Base-by-base conservation (phyloP, 2,113 vertebrate genomes). In the Hypocryptadius cinnamomeus region DNA sequence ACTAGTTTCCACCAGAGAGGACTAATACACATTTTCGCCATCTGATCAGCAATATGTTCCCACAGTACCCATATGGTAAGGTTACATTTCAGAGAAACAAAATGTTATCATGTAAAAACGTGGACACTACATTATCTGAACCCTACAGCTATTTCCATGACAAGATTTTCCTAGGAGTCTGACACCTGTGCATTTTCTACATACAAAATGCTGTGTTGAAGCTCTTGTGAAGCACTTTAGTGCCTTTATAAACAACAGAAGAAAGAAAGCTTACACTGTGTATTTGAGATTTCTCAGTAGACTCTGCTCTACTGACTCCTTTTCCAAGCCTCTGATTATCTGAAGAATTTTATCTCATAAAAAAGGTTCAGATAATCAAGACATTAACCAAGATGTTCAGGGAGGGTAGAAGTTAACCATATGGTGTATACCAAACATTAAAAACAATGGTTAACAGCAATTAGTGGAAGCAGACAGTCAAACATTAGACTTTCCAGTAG, bases 381-480 rank as follows among this genome's bases (percentile, higher is more conserved):
- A 84, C 10, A 0, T 70, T 74, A 68, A 89, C 16, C 56, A 81
- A 87, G 61, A 91, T 51, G 80, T 57, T 76, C 74, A 82, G 60
- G 66, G n/a, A 84, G 28, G 53, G 69, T 3, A 72, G 16, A 86
- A 91, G 89, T 94, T 94, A 96, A 95, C 87, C 90, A 93, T 40
- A 60, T 48, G 37, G 71, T 61, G 5, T 74, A 73, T 40, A 91
- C 8, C 64, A 78, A 76, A 92, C 82, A 80, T 90, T 94, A 92
- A 80, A 87, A 94, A 74, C 82, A 90, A 95, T 92, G 93, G 93
- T 94, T 95, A 96, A 96, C 94, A 64, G 73, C 65, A 57, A 64
- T 94, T 95, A 96, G 94, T 92, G 95, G 56, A 94, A 96, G 82
- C 90, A 94, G 89, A 95, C 69, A 90, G 90, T 70, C 65, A 90